phyloP scores from a whole-genome alignment of 37 sponge, comb jelly and placozoan genomes.

The Geodia barretti region DNA sequence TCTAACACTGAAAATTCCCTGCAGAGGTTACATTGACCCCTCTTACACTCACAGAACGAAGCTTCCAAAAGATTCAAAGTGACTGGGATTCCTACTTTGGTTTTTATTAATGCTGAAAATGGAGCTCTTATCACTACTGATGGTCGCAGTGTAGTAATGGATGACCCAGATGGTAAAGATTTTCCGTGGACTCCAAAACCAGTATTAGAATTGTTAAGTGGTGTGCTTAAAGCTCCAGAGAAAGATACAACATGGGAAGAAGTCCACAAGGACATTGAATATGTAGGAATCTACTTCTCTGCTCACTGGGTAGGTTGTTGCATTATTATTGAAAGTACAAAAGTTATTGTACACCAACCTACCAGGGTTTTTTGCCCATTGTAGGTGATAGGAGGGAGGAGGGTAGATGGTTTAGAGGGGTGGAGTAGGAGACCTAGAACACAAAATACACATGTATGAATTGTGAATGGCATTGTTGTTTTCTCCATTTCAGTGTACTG shows the following conservation, averaged over 20 bases:
- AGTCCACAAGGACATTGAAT: conserved; percentile 54
- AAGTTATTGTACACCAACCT: not conserved
- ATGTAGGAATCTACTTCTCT: conserved; percentile 89
- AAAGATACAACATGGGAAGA: conserved; percentile 26
- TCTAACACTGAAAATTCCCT: not conserved
- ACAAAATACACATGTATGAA: no score
- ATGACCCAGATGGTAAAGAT: conserved; percentile 75
- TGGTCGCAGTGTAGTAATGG: conserved; percentile 77
- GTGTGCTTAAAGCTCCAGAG: conserved; percentile 6
- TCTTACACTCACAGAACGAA: conserved; percentile 52
- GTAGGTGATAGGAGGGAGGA: no score
- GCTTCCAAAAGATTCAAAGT: conserved; percentile 79
- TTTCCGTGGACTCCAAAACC: conserved; percentile 88
- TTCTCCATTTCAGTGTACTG: no score
- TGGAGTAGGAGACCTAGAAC: no score
- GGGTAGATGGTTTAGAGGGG: no score
- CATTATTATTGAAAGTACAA: not conserved
- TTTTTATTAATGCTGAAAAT: conserved; percentile 71
- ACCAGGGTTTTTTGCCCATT: no score
- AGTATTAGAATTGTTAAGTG: conserved; percentile 39
- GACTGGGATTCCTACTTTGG: conserved; percentile 86
- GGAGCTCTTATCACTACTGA: conserved; percentile 69
- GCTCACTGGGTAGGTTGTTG: conserved; percentile 88
- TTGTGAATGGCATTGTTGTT: no score
- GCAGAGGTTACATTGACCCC: not conserved